Conservation (phyloP, 2,797 vertebrate species). For the Protonibea diacanthus region DNA sequence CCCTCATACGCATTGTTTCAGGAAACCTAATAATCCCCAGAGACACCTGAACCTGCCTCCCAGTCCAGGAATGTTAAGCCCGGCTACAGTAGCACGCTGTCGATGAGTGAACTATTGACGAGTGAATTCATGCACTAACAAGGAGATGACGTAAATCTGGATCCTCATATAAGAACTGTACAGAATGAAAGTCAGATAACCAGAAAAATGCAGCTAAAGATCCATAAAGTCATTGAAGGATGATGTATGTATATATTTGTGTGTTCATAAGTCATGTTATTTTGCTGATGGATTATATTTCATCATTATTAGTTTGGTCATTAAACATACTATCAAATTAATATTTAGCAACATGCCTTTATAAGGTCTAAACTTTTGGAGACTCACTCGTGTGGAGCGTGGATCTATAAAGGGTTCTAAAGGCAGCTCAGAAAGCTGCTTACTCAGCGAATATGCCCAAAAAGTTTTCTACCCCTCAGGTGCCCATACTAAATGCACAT, state of each 20-base stretch:
- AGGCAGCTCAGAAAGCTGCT: neutral
- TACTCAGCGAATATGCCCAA: neutral
- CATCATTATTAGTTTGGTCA: neutral
- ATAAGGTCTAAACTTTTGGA: neutral
- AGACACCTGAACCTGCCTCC: slow-evolving; percentile 52
- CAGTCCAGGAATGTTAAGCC: slow-evolving; percentile 65
- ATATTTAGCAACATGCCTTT: neutral
- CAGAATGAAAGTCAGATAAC: slow-evolving; percentile 9
- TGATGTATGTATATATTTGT: neutral
- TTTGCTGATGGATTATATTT: neutral
- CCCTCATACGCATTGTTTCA: neutral
- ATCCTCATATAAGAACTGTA: neutral
- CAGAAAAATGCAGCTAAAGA: neutral
- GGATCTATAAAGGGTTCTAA: neutral
- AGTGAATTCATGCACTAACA: slow-evolving; percentile 23
- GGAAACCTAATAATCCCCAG: slow-evolving; percentile 23
- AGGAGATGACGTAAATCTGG: slow-evolving; percentile 22
- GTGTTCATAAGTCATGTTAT: neutral
- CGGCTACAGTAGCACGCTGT: slow-evolving; percentile 28
- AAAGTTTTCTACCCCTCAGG: neutral
- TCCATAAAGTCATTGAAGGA: neutral
- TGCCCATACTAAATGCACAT: neutral
- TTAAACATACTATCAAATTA: neutral
- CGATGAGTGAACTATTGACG: slow-evolving; percentile 48
- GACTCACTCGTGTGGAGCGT: neutral